A percentile compares a stretch with the other conserved stretches of the same genome.
phyloP scores from a whole-genome alignment of 1,140 invertebrate species.

The Drosophila oshimai region DNA sequence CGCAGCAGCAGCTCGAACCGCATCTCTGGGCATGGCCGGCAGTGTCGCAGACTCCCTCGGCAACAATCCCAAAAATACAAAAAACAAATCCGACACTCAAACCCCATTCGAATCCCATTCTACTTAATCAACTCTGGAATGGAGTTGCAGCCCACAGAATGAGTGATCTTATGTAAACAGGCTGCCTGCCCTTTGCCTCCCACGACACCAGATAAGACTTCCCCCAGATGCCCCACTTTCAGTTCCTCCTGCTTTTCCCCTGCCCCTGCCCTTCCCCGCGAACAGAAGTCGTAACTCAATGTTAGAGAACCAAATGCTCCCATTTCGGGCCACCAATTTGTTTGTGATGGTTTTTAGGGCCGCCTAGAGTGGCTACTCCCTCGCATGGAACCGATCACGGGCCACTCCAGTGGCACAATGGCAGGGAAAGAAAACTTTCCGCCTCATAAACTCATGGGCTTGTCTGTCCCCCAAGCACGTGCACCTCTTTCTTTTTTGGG shows the following conservation, averaged over 20 bases:
- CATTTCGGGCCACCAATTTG: conserved; percentile 52
- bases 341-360: conserved; percentile 36
- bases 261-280: not conserved
- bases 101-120: conserved; percentile 5
- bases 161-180: conserved; percentile 45
- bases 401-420: not conserved
- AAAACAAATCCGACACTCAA: conserved; percentile 10
- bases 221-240: conserved; percentile 45
- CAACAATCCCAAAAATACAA: conserved; percentile 14
- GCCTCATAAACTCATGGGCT: conserved; percentile 62
- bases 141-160: conserved; percentile 9
- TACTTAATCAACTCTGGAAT: conserved; percentile 34
- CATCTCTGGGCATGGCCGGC: conserved; percentile 25
- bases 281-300: conserved; percentile 39
- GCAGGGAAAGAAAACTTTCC: conserved; percentile 51
- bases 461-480: conserved; percentile 39
- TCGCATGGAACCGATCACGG: conserved; percentile 47
- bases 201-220: conserved; percentile 28
- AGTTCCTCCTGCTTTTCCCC: not conserved
- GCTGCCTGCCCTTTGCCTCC: conserved; percentile 27
- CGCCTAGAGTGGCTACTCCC: conserved; percentile 23
- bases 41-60: conserved; percentile 18
- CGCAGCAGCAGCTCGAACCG: conserved; percentile 18
- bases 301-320: conserved; percentile 21
- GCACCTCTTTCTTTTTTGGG: conserved; percentile 49